Percentiles rank a stretch among this genome's conserved stretches.
phyloP scores from a whole-genome alignment of 2,888 invertebrate genomes.

The Cataglyphis rosenhaueri region DNA sequence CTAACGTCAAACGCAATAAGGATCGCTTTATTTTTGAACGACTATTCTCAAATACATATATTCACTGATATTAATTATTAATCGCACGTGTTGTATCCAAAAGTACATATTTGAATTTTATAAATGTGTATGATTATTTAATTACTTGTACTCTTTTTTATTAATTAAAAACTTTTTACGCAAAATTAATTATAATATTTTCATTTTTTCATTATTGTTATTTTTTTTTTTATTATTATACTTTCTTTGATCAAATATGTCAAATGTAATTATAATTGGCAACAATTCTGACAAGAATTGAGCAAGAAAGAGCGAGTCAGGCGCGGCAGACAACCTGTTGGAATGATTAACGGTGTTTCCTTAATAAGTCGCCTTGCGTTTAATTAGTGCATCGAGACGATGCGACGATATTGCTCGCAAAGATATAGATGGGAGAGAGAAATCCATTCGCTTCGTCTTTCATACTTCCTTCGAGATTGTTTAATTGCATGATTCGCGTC shows the following conservation, averaged over 20 bases:
- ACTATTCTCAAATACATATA: neutral
- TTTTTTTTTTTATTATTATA: neutral
- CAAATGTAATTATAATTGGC: neutral
- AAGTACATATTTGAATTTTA: neutral
- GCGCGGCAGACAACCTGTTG: constrained; percentile 51
- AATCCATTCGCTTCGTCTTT: constrained; percentile 2
- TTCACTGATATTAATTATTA: constrained; percentile 23
- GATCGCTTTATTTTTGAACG: neutral
- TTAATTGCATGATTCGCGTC: constrained; percentile 31
- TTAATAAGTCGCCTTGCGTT: constrained; percentile 25
- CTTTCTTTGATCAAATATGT: neutral
- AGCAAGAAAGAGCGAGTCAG: neutral
- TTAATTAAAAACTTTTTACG: neutral
- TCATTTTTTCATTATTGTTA: neutral
- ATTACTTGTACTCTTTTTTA: neutral
- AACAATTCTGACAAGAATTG: neutral
- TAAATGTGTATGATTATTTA: neutral
- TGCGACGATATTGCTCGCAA: neutral
- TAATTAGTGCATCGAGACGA: constrained; percentile 38
- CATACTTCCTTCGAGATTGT: constrained; percentile 3
- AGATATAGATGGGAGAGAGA: neutral
- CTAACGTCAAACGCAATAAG: neutral
- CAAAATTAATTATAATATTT: neutral
- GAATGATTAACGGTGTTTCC: constrained; percentile 51
- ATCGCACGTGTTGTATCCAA: neutral